Conservation (phyloP, 1,140 invertebrate genomes). For the Eurosta solidaginis region DNA sequence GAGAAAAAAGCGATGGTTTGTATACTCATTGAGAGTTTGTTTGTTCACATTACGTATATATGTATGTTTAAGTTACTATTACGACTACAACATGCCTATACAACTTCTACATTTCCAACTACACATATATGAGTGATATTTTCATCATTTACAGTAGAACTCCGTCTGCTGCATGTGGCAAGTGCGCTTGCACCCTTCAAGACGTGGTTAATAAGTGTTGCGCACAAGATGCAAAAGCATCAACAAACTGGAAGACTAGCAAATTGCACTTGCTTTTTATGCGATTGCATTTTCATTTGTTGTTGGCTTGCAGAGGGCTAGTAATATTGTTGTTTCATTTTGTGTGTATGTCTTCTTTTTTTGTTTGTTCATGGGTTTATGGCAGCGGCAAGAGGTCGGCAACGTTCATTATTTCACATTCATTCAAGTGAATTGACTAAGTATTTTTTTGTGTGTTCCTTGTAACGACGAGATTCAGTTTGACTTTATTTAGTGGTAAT, state of each 20-base stretch:
- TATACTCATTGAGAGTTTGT: too few relatives aligned
- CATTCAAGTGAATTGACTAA: constrained; percentile 24
- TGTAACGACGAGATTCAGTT: constrained; percentile 22
- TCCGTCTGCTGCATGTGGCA: background rate
- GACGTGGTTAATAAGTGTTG: too few relatives aligned
- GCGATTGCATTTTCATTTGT: background rate
- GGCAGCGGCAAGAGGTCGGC: constrained; percentile 29
- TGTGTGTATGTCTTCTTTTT: constrained; percentile 39
- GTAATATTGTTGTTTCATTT: background rate
- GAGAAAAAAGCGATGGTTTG: too few relatives aligned
- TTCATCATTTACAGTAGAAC: background rate
- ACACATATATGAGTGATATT: too few relatives aligned
- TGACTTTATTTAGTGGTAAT: constrained; percentile 37
- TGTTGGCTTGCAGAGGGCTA: constrained; percentile 19
- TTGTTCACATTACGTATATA: background rate
- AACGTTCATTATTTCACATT: background rate
- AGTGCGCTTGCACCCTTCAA: background rate
- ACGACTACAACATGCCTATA: background rate
- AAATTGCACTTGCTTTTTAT: background rate
- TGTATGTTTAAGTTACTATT: background rate
- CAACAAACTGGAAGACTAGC: background rate
- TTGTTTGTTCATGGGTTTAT: constrained; percentile 34
- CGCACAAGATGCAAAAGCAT: background rate
- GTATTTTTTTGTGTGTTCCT: constrained; percentile 5
- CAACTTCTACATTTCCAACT: background rate